Conservation (phyloP, 2,888 invertebrate species). For the Phyto melanocephala region DNA sequence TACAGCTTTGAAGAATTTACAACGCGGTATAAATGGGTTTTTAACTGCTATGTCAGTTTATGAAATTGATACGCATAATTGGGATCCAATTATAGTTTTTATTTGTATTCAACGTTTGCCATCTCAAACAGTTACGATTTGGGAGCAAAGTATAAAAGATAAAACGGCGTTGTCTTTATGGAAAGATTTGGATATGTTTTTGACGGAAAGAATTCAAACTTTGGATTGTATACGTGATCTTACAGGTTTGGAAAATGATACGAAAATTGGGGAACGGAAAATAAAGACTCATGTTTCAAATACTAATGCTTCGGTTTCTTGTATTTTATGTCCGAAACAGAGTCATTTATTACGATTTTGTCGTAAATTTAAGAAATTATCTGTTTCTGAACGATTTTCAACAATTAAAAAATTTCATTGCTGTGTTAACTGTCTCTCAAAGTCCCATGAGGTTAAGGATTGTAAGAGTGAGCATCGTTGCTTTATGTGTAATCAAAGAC, state of each 20-base stretch:
- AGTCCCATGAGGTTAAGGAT: not conserved
- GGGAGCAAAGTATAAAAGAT: not conserved
- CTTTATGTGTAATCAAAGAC: not conserved
- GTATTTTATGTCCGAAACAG: not conserved
- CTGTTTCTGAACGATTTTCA: not conserved
- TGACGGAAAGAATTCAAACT: not conserved
- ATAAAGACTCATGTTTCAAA: not conserved
- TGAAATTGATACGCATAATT: not conserved
- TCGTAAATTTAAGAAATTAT: not conserved
- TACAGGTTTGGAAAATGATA: not conserved
- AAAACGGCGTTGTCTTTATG: not conserved
- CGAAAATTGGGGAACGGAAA: not conserved
- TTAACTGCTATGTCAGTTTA: not conserved
- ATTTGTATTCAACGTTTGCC: not conserved
- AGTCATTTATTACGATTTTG: not conserved
- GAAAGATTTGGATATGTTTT: not conserved
- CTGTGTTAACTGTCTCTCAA: not conserved
- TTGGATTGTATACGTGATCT: not conserved
- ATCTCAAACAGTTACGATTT: not conserved
- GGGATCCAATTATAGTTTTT: not conserved
- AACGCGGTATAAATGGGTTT: not conserved
- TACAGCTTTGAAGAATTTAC: not conserved
- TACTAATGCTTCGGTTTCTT: not conserved
- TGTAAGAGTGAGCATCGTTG: not conserved
- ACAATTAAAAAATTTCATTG: not conserved